Evolutionary conservation across 2,113 vertebrate genomes (phyloP), one percentile per base, ranked within the genome.

Genomic region (Pipra filicauda): DNA sequence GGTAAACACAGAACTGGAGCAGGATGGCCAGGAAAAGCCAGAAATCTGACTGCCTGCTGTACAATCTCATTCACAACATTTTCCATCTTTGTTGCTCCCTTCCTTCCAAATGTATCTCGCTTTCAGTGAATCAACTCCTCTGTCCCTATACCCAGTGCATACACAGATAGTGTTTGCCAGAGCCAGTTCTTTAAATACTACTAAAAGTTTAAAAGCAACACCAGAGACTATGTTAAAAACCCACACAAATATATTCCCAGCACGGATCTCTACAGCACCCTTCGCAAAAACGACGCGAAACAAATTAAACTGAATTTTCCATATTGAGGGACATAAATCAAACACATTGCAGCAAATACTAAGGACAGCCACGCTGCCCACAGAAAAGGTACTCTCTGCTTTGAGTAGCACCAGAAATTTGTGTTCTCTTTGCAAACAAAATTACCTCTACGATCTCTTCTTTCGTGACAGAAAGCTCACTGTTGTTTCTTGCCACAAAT

Each of bases 361-460:
- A 44, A 41, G 51, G 51, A 57, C 46, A 61, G n/a, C 11, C 76
- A 84, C 30, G 62, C 5, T 12, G 35, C 19, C 66, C 66, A 73
- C 51, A 67, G 67, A 18, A 82, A 81, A 70, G 27, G 39, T 8
- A n/a, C 4, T 9, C 62, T 82, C 35, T 65, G 48, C 22, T 81
- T 44, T 74, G 33, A 78, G n/a, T 2, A 37, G 27, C 17, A 67
- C 15, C n/a, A 61, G 35, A 64, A 71, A 75, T 72, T 7, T 33
- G 24, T 44, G 78, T 48, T 73, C 44, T n/a, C 54, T 80, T 43
- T 55, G 67, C 67, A 89, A 88, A 89, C 77, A 41, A 17, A 35
- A 69, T 97, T 98, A 99, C 99, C 99, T 99, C 99, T 33, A 99
- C 98, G 2, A 99, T 94, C 78, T 99, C 99, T 73, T 99, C 99